A percentile compares a stretch with the other conserved stretches of the same genome.
Conservation (phyloP, 2,888 invertebrate species). For the Hydriomena furcata region DNA sequence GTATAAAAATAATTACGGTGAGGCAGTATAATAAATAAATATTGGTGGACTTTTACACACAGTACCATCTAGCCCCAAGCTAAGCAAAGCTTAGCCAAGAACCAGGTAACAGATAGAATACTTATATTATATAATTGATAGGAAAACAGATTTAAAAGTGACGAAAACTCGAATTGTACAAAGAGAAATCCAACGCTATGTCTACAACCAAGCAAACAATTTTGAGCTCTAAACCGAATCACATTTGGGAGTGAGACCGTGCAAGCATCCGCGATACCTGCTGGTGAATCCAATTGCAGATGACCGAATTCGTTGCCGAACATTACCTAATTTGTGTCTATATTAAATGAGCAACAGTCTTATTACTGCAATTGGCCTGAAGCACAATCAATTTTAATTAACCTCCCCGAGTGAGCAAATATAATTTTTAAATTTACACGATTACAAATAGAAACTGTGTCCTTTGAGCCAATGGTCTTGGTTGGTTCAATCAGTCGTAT, state of each 20-base stretch:
- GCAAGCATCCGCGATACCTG: conserved; percentile 1
- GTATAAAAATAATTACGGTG: too few species aligned
- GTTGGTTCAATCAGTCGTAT: too few species aligned
- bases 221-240: conserved; percentile 14
- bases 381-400: not conserved
- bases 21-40: too few species aligned
- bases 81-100: too few species aligned
- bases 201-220: conserved; percentile 17
- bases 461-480: not conserved
- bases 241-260: conserved; percentile 22
- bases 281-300: not conserved
- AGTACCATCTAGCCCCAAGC: too few species aligned
- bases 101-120: too few species aligned
- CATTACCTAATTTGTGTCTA: not conserved
- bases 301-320: not conserved
- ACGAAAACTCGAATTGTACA: not conserved
- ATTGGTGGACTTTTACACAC: too few species aligned
- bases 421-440: conserved; percentile 5
- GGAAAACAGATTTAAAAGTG: too few species aligned
- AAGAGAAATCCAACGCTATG: not conserved
- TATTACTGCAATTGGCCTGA: not conserved
- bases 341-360: not conserved
- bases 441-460: conserved; percentile 2
- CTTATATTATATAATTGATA: too few species aligned
- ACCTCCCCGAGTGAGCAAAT: conserved; percentile 24